Conservation (phyloP, 2,797 vertebrate species). For the Hemitrygon akajei region DNA sequence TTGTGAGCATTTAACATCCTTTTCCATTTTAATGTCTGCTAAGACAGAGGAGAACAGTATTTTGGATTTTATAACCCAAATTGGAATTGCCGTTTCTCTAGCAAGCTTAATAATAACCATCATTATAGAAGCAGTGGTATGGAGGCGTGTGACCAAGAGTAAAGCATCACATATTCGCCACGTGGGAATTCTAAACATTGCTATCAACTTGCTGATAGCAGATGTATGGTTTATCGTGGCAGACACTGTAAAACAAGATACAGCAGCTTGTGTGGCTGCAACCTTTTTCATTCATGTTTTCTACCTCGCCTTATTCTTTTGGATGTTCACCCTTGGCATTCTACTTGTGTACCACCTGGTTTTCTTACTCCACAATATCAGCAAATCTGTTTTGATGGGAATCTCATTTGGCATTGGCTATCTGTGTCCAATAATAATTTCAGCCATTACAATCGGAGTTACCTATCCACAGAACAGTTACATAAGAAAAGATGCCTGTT, state of each 20-base stretch:
- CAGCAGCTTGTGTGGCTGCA: conserved; percentile 57
- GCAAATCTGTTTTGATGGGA: conserved; percentile 67
- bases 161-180: conserved; percentile 77
- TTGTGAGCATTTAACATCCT: conserved; percentile 79
- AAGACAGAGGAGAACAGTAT: not conserved
- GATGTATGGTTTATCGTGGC: conserved; percentile 78
- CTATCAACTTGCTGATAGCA: conserved; percentile 72
- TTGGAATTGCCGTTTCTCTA: conserved; percentile 74
- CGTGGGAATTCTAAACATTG: conserved; percentile 76
- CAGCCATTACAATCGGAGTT: conserved; percentile 66
- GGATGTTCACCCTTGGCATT: conserved; percentile 81
- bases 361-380: conserved; percentile 74
- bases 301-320: conserved; percentile 85
- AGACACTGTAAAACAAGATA: conserved; percentile 47
- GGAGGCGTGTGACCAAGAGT: conserved; percentile 75
- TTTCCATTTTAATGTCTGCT: conserved; percentile 83
- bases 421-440: conserved; percentile 71
- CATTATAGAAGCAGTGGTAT: conserved; percentile 72
- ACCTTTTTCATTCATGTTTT: conserved; percentile 85
- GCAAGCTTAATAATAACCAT: conserved; percentile 69
- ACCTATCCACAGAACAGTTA: conserved; percentile 65
- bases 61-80: conserved; percentile 64
- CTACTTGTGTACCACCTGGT: conserved; percentile 78
- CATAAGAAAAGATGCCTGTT: conserved; percentile 57
- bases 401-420: conserved; percentile 75